Evolutionary conservation across 2,888 invertebrate genomes (phyloP).

Genomic region (Ectemnius continuus): DNA sequence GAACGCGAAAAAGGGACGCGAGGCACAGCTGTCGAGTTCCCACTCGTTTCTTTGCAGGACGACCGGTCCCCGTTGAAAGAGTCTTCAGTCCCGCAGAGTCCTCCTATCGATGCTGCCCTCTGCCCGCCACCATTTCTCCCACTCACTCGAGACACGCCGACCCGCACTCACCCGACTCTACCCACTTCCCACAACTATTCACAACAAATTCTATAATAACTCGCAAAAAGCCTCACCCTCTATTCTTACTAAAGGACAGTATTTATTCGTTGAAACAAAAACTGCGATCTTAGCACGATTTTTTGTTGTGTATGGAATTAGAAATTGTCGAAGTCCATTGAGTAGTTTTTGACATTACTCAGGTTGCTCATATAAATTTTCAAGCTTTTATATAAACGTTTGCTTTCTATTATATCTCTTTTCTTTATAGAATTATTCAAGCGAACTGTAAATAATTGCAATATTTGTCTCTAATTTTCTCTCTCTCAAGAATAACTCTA

Average conservation of each 20-base stretch:
- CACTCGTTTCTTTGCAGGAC: conserved; percentile 32
- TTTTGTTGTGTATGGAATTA: too few species aligned
- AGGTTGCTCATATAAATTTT: conserved; percentile 31
- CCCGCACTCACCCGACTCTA: neutral
- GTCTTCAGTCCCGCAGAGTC: conserved; percentile 12
- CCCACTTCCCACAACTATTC: neutral
- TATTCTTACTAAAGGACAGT: too few species aligned
- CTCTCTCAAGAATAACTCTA: too few species aligned
- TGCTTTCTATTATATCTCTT: too few species aligned
- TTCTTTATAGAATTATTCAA: conserved; percentile 59
- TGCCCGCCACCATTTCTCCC: conserved; percentile 25
- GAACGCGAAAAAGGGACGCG: conserved; percentile 25
- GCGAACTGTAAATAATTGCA: conserved; percentile 47
- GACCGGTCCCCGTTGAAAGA: conserved; percentile 18
- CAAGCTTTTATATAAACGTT: too few species aligned
- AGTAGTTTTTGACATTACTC: neutral
- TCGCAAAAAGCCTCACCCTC: too few species aligned
- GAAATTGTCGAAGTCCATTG: too few species aligned
- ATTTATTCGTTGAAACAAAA: too few species aligned
- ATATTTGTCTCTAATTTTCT: too few species aligned
- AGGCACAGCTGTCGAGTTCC: conserved; percentile 56
- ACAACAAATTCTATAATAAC: neutral
- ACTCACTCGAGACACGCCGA: neutral
- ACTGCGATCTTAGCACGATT: too few species aligned
- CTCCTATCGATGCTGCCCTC: conserved; percentile 68